Conservation (phyloP, 2,113 vertebrate genomes). For the Carettochelys insculpta region DNA sequence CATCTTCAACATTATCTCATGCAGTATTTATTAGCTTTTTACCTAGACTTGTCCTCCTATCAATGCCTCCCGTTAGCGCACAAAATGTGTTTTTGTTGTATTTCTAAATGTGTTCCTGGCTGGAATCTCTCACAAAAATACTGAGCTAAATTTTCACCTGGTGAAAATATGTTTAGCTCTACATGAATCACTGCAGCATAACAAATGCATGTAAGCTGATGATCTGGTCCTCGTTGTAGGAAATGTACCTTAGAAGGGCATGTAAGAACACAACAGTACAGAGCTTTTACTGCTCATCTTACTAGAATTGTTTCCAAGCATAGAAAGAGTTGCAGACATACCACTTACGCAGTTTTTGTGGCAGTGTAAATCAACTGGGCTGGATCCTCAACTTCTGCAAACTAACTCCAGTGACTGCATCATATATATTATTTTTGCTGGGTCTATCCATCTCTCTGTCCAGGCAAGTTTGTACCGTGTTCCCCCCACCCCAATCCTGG, state of each 20-base stretch:
- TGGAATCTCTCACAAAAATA: background rate
- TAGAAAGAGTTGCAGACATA: background rate
- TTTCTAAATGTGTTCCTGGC: fast-evolving
- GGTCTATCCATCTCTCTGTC: no score
- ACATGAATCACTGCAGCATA: background rate
- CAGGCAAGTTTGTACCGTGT: no score
- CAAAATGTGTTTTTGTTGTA: background rate
- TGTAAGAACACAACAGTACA: background rate
- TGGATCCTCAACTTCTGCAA: background rate
- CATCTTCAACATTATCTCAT: background rate
- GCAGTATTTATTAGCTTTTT: background rate
- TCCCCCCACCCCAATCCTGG: no score
- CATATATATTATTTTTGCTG: no score
- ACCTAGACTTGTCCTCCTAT: background rate
- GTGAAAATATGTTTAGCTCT: background rate
- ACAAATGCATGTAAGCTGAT: background rate
- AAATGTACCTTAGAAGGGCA: background rate
- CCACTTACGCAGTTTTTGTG: background rate
- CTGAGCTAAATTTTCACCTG: background rate
- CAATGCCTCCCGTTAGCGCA: background rate
- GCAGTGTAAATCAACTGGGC: background rate
- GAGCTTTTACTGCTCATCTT: background rate
- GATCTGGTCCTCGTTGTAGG: background rate
- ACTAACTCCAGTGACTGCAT: background rate
- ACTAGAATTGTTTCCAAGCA: background rate